Evolutionary conservation across 2,113 vertebrate species (phyloP), one percentile per base, ranked within the genome.

Genomic region (Riparia riparia): DNA sequence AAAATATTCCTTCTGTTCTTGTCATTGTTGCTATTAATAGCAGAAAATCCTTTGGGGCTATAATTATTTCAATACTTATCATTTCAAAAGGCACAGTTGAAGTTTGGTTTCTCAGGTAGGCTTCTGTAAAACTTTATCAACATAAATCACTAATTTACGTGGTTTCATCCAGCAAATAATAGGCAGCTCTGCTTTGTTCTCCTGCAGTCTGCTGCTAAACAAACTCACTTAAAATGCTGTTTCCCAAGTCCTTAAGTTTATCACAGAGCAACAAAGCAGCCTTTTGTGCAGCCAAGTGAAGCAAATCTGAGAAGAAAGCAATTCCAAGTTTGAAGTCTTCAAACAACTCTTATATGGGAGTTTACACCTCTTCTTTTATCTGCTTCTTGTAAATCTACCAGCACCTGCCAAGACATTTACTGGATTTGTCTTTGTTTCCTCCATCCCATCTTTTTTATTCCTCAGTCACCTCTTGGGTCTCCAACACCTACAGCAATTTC

Each of bases 101-200:
- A 77, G 34, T 26, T 45, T 90, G 32, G 31, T 42, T 70, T 28
- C 77, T 73, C 58, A 91, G 53, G 56, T 45, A 77, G 50, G 45
- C 82, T 96, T 93, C 87, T 95, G 57, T 80, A 93, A 93, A 96
- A 86, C 61, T 95, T 89, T 37, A 39, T 58, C 87, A 82, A 89
- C 64, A 26, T 25, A 89, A 57, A 47, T 45, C 49, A 88, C 49
- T 45, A 14, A 86, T 86, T 88, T 91, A 42, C 82, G 26, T 79
- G 45, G 50, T 42, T n/a, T 69, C 73, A 69, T 70, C 49, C 51
- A 70, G 51, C 47, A 90, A 81, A 81, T 73, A 91, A 2, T 9
- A 83, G 77, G 56, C 49, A 79, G 61, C 45, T 79, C n/a, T 54
- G 54, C 25, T 95, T 93, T 78, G 50, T 70, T 87, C 79, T 93